phyloP scores from a whole-genome alignment of 2,113 vertebrate species.

The Calonectris borealis region DNA sequence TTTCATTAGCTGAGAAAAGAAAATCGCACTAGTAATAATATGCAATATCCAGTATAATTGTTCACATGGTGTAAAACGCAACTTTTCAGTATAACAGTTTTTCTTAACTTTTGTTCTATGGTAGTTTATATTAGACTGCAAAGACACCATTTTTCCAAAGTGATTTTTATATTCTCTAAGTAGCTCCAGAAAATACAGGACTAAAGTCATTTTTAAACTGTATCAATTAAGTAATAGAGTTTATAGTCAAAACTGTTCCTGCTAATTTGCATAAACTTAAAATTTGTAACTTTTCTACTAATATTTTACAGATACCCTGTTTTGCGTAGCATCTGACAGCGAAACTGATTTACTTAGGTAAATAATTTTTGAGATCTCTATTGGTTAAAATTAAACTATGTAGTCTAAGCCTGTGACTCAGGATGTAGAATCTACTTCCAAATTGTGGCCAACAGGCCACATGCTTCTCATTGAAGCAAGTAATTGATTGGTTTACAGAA shows the following conservation, averaged over 20 bases:
- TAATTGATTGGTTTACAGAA: neutral
- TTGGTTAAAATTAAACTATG: neutral
- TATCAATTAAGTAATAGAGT: neutral
- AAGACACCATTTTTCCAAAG: neutral
- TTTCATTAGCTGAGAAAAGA: constrained; percentile 29
- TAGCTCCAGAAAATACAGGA: neutral
- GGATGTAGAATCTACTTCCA: neutral
- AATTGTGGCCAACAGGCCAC: neutral
- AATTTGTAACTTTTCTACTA: neutral
- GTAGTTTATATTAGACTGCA: neutral
- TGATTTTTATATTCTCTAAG: neutral
- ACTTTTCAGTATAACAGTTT: neutral
- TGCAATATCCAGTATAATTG: neutral
- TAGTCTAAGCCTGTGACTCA: neutral
- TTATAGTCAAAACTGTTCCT: neutral
- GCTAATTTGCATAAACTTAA: neutral
- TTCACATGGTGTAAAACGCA: neutral
- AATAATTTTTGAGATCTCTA: neutral
- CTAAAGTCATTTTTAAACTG: neutral
- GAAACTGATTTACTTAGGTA: neutral
- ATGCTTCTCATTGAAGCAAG: neutral
- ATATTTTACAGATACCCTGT: neutral
- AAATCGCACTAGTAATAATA: neutral
- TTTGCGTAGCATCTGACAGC: neutral
- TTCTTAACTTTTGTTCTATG: neutral